Evolutionary conservation across 2,888 invertebrate genomes (phyloP).

Genomic region (Eupithecia insigniata): DNA sequence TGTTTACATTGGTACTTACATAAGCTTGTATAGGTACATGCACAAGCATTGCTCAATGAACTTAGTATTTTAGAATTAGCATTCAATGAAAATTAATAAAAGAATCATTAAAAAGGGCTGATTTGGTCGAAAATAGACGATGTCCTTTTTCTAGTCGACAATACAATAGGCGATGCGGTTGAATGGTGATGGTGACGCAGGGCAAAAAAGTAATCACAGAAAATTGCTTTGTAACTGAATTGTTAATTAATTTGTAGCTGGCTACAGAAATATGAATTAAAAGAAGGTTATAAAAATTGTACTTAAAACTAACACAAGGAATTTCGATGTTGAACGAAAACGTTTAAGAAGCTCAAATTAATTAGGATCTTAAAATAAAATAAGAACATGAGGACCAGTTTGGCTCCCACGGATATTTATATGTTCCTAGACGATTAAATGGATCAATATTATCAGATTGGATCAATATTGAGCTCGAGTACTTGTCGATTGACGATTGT

Average conservation of each 20-base stretch:
- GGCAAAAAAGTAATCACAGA: conserved; percentile 52
- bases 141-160: conserved; percentile 34
- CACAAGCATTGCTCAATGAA: background rate
- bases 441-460: background rate
- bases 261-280: background rate
- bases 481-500: background rate
- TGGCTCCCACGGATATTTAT: conserved; percentile 6
- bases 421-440: background rate
- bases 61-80: background rate
- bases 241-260: conserved; percentile 16
- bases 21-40: background rate
- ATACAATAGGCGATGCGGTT: conserved; percentile 54
- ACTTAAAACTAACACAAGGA: background rate
- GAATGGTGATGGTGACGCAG: conserved; percentile 56
- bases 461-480: background rate
- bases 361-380: background rate
- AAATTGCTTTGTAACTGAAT: conserved; percentile 49
- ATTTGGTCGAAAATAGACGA: conserved; percentile 38
- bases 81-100: background rate
- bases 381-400: background rate
- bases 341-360: background rate
- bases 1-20: background rate
- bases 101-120: conserved; percentile 30
- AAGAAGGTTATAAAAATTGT: background rate
- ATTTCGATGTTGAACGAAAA: background rate